Conservation (phyloP, 2,113 vertebrate genomes). For the Rhynchomys soricoides region DNA sequence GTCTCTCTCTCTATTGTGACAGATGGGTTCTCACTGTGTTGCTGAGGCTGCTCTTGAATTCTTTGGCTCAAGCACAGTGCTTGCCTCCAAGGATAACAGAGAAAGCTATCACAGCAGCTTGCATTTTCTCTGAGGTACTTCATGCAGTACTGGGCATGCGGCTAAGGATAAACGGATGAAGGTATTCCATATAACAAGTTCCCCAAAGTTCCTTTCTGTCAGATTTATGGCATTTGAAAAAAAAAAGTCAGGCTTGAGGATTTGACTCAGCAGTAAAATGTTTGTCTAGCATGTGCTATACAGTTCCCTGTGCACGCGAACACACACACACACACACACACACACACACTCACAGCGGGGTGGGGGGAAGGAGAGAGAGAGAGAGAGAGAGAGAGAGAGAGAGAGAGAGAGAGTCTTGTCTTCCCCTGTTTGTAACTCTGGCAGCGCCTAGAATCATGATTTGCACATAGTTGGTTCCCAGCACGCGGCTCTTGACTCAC, state of each 20-base stretch:
- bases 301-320: too few relatives aligned
- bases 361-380: too few relatives aligned
- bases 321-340: background rate
- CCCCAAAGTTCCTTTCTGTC: background rate
- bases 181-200: background rate
- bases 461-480: background rate
- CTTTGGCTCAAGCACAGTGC: background rate
- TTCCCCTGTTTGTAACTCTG: constrained; percentile 14
- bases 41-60: background rate
- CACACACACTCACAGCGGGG: background rate
- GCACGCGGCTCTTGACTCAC: background rate
- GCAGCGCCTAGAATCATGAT: background rate
- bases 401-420: too few relatives aligned
- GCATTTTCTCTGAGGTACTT: constrained; percentile 16
- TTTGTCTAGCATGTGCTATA: background rate
- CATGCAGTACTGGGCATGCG: background rate
- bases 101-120: background rate
- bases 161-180: background rate
- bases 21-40: background rate
- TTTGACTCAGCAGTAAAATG: background rate
- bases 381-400: too few relatives aligned
- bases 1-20: background rate
- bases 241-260: background rate
- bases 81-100: background rate
- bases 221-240: constrained; percentile 31